Evolutionary conservation across 2,888 invertebrate species (phyloP), one percentile per base, ranked within the genome.

Genomic region (Homarus gammarus): DNA sequence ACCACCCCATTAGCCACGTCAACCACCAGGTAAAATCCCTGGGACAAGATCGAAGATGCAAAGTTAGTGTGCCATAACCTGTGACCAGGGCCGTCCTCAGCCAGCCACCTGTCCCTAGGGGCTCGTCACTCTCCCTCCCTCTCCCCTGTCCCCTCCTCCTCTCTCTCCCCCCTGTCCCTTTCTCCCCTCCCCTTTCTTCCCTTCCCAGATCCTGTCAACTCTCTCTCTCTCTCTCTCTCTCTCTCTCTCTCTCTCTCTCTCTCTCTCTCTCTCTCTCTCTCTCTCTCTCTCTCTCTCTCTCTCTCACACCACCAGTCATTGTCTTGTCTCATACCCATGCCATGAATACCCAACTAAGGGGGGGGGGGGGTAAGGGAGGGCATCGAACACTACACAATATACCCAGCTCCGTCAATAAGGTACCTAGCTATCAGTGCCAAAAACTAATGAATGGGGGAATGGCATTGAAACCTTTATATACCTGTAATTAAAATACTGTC

Each of bases 81-180:
- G 72, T 36, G 6, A n/a, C 72, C 15, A 33, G 31, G 31, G 31
- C 72, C 72, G 31, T 31, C 72, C 1, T 10, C 72, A 72, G 72
- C 10, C 31, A 33, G 33, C 31, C 6, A 72, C 3, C 33, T 33
- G 3, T 31, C 72, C 72, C 72, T 31, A 5, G 72, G 10, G 72
- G 31, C 33, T 31, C 3, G 5, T 72, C 5, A 8, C 27, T 40
- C 27, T 27, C 68, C 31, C 22, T 68, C 15, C 2, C 70, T 38
- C 6, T 81, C 81, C 61, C 79, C 51, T 56, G 49, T 56, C 56
- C 79, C 70, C 70, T 70, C 70, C 68, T 70, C 68, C 70, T 83
- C 70, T 83, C 83, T 70, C 83, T 70, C 83, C 83, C 81, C 61
- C 44, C 77, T 77, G 36, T 12, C 44, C 3, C 56, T 56, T 12